phyloP scores from a whole-genome alignment of 2,113 vertebrate genomes.

The Lipophrys pholis region DNA sequence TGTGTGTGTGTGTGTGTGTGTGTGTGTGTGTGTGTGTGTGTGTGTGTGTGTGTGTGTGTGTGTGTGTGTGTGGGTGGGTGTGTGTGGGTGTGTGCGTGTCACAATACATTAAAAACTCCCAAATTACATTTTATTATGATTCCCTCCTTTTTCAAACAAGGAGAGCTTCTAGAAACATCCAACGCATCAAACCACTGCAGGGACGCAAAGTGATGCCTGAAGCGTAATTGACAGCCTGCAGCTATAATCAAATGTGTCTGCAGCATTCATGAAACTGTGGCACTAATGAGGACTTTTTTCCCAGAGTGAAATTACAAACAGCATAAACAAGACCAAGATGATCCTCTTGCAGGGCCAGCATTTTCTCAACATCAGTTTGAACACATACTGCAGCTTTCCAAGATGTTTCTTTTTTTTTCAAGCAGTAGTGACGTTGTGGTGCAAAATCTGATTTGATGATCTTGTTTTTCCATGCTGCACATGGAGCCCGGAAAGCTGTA shows the following conservation, averaged over 20 bases:
- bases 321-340: constrained; percentile 9
- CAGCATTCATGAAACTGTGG: constrained; percentile 28
- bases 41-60: not conserved
- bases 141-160: not conserved
- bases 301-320: constrained; percentile 30
- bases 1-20: not conserved
- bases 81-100: not conserved
- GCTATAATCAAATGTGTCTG: constrained; percentile 31
- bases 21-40: not conserved
- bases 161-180: not conserved
- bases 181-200: not conserved
- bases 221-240: constrained; percentile 30
- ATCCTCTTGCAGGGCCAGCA: not conserved
- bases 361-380: not conserved
- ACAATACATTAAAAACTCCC: not conserved
- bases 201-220: constrained; percentile 13
- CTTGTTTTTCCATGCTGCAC: not conserved
- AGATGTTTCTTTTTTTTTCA: no score
- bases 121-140: not conserved
- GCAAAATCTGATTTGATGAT: not conserved
- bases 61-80: not conserved
- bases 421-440: not conserved
- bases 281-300: constrained; percentile 38
- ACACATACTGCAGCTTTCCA: not conserved
- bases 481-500: not conserved